Percentiles rank a stretch among this genome's conserved stretches.
phyloP scores from a whole-genome alignment of 2,113 vertebrate species.

The Phylloscopus whistleri region DNA sequence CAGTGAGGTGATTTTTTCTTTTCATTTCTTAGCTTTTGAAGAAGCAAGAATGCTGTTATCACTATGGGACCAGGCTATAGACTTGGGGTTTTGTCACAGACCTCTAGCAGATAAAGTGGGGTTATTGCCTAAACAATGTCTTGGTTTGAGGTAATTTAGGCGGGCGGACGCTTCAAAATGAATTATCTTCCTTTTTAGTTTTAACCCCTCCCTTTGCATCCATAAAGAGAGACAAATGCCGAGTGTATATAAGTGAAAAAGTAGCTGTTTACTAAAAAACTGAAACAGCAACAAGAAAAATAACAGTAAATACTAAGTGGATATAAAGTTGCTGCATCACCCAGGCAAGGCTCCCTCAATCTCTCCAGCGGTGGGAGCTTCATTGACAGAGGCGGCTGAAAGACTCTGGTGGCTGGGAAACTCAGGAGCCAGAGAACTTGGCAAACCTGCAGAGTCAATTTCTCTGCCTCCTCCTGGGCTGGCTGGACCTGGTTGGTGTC shows the following conservation, averaged over 20 bases:
- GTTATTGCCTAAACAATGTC: not conserved
- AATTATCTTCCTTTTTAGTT: not conserved
- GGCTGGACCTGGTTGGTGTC: not conserved
- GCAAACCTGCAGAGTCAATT: too few species aligned
- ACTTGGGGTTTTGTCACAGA: not conserved
- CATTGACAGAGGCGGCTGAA: fast-evolving
- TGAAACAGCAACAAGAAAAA: not conserved
- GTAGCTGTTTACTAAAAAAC: not conserved
- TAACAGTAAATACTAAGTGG: not conserved
- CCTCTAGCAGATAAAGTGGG: not conserved
- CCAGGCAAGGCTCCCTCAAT: not conserved
- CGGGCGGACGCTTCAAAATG: fast-evolving
- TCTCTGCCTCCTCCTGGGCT: not conserved
- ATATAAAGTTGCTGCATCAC: not conserved
- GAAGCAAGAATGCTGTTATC: not conserved
- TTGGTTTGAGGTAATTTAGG: not conserved
- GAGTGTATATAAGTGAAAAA: not conserved
- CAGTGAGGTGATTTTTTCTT: not conserved
- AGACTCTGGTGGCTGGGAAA: fast-evolving
- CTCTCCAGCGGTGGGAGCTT: not conserved
- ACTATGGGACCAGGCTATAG: not conserved
- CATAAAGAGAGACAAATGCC: not conserved
- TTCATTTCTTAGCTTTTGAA: not conserved
- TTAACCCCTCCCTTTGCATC: not conserved
- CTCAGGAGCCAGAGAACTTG: not conserved